phyloP scores from a whole-genome alignment of 2,797 vertebrate species.

The Sparidentex hasta region DNA sequence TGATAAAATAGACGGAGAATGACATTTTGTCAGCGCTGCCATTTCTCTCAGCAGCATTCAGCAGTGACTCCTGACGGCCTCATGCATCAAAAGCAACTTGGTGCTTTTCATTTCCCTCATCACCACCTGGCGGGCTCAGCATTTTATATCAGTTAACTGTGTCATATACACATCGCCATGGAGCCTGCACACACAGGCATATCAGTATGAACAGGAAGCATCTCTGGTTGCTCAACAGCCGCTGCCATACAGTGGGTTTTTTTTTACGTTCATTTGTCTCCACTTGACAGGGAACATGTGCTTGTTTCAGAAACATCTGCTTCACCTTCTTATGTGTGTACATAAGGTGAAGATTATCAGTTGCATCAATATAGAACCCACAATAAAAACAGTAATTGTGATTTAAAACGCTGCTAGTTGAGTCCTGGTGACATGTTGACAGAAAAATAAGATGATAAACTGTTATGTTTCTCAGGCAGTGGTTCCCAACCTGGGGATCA shows the following conservation, averaged over 20 bases:
- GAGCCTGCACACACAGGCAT: constrained; percentile 9
- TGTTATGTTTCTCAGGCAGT: neutral
- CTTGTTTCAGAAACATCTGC: neutral
- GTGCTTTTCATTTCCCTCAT: constrained; percentile 65
- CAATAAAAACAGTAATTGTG: neutral
- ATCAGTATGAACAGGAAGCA: constrained; percentile 33
- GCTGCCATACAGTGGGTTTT: neutral
- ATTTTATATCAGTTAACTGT: constrained; percentile 49
- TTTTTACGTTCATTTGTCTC: constrained; percentile 46
- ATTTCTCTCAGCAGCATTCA: constrained; percentile 55
- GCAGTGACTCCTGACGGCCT: constrained; percentile 52
- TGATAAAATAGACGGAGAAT: constrained; percentile 53
- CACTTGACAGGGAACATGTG: constrained; percentile 8
- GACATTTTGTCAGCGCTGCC: constrained; percentile 65
- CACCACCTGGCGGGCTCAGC: constrained; percentile 47
- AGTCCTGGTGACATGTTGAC: neutral
- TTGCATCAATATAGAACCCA: neutral
- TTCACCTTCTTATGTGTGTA: neutral
- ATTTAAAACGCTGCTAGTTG: neutral
- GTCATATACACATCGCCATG: constrained; percentile 47
- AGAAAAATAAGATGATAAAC: neutral
- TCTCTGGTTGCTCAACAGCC: constrained; percentile 10
- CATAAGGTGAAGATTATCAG: neutral
- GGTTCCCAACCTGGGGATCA: neutral
- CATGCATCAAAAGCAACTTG: constrained; percentile 65